Base-by-base conservation (phyloP, 2,888 invertebrate species). In the Eulithis testata region DNA sequence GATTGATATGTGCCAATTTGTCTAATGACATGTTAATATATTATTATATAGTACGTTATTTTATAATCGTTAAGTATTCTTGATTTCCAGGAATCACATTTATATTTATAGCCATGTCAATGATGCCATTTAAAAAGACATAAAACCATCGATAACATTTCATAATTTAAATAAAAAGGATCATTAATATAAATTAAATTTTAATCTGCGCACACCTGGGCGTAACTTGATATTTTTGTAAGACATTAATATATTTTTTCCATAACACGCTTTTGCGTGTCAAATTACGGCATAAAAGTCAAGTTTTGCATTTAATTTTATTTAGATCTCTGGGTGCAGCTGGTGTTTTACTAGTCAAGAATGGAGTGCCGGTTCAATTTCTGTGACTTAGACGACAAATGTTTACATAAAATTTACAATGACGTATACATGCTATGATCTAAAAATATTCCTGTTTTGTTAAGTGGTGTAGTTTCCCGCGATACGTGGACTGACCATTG, bases 161-260 rank as follows among this genome's bases (percentile, higher is more conserved):
- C 60, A 51, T 69, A 63, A 70, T 66, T 68, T 56, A 69, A 66
- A 65, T 57, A 40, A 65, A 61, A 67, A 67, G 52, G 31, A 66
- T 51, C 60, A 56, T 64, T 44, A 64, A 59, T 64, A 61, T 62
- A 62, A 65, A 64, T 66, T 62, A 61, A 47, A 61, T 69, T 73
- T 56, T 72, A 71, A 63, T 49, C 60, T 12, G 49, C 57, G 75
- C 69, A 69, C 77, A 77, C 76, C 76, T 77, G 77, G 51, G n/a
- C 21, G 71, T 60, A 71, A 73, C 50, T 3, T 62, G 65, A 72
- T 72, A 56, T 57, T 63, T 63, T 66, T 63, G 45, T 49, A 36
- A 31, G 51, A 62, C 62, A 62, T 66, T 56, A 63, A 56, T 56
- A 55, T 63, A 21, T n/a, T 50, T 57, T 63, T 66, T 57, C 56